These are phyloP conservation scores for Acanthiza pusilla DNA, from an alignment of 2,797 vertebrate genomes.

Conservation along the genomic window DNA sequence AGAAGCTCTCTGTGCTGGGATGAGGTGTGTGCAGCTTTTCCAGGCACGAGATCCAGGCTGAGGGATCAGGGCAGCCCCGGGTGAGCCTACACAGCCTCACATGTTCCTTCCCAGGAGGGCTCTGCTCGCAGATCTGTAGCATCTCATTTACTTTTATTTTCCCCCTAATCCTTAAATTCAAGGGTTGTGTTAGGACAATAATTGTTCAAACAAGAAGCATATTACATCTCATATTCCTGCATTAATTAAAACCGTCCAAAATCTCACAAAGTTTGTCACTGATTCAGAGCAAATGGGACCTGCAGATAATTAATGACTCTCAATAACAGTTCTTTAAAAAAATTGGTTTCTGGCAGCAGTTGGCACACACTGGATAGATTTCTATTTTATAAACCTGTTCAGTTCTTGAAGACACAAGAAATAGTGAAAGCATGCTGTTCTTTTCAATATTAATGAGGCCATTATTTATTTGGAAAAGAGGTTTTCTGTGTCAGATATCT, in stretches of 20 bases:
- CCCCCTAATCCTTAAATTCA: constrained; percentile 16
- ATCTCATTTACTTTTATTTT: background rate
- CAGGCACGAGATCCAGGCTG: background rate
- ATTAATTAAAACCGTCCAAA: constrained; percentile 62
- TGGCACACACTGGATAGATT: constrained; percentile 1
- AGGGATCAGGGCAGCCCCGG: background rate
- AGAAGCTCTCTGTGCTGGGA: background rate
- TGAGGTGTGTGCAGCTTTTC: background rate
- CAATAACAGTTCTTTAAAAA: constrained; percentile 52
- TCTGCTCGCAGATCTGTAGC: background rate
- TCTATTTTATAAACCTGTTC: constrained; percentile 22
- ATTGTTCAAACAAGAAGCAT: constrained; percentile 28
- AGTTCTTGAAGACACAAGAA: constrained; percentile 43
- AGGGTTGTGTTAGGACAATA: constrained; percentile 35
- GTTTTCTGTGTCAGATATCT: constrained; percentile 15
- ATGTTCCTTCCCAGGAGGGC: background rate
- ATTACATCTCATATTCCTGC: constrained; percentile 22
- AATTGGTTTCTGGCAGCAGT: constrained; percentile 44
- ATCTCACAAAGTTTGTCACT: constrained; percentile 49
- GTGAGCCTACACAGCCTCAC: background rate
- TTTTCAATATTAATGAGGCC: constrained; percentile 33
- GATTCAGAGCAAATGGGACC: constrained; percentile 49
- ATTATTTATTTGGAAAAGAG: constrained; percentile 13
- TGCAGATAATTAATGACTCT: constrained; percentile 67
- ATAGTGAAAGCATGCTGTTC: constrained; percentile 1